These are phyloP conservation scores for Seriola rivoliana DNA, from an alignment of 2,113 vertebrate species.

Conservation along the genomic window DNA sequence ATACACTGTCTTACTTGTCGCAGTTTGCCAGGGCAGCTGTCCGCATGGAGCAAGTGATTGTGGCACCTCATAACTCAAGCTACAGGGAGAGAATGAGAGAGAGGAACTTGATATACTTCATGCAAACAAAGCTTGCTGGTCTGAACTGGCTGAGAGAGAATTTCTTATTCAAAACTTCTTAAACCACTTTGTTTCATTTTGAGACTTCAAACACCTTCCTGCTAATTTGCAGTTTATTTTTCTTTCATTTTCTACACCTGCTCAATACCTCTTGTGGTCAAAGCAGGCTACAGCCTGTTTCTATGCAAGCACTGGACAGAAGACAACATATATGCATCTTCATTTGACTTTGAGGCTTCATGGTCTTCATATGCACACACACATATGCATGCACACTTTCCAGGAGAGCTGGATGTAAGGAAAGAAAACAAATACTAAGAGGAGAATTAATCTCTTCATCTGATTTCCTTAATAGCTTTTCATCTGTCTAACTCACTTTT, in stretches of 20 bases:
- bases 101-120: conserved; percentile 13
- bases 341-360: neutral
- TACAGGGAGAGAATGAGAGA: conserved; percentile 34
- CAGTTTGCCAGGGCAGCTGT: conserved; percentile 76
- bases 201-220: neutral
- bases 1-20: conserved; percentile 56
- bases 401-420: neutral
- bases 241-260: conserved; percentile 14
- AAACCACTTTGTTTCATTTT: conserved; percentile 9
- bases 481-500: too few relatives aligned
- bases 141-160: neutral
- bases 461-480: too few relatives aligned
- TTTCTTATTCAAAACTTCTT: neutral
- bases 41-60: conserved; percentile 62
- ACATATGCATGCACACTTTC: neutral
- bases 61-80: conserved; percentile 72
- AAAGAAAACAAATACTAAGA: neutral
- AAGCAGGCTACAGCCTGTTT: neutral
- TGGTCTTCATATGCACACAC: neutral
- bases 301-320: neutral
- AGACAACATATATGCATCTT: neutral
- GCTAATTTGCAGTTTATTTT: neutral
- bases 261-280: neutral
- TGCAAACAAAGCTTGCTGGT: neutral
- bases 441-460: neutral